Evolutionary conservation across 2,888 invertebrate species (phyloP), one percentile per base, ranked within the genome.

Genomic region (Augochlorella aurata): DNA sequence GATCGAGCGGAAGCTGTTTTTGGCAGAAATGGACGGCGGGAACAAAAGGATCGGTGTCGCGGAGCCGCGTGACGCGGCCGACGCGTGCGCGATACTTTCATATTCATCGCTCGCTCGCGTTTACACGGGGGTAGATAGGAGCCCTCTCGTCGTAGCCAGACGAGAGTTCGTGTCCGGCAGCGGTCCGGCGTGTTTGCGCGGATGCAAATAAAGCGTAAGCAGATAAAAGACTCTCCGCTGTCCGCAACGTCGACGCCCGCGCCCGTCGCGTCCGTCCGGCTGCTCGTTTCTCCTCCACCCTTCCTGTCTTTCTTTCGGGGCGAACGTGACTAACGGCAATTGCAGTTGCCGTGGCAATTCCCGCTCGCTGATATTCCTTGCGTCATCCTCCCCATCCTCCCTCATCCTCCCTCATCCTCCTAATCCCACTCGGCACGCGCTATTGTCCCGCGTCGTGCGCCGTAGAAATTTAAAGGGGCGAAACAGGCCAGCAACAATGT

Each of bases 181-280:
- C 44, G 77, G 38, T 61, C 44, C 54, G 63, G 49, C 70, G 69
- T 80, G 77, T 77, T 73, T 16, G 75, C 77, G 45, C 74, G 79
- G 74, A 84, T 82, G 74, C 74, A 85, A 85, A 85, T 85, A 84
- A 85, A 84, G 77, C 84, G 74, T 78, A 79, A 84, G 81, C 84
- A 79, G 85, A 77, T 81, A 84, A 84, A 85, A 84, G 84, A 74
- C 81, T 72, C 61, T 47, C 12, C 54, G 73, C 63, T 54, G 74
- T 70, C 68, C 75, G 63, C 70, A 29, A 18, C 73, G 50, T 29
- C 58, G 66, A 74, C 79, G 69, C 21, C 21, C 54, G 21, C 10
- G n/a, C n/a, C 9, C 50, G 52, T 0, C 10, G n/a, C 65, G 63
- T 29, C 54, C 52, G 70, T 70, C 58, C 44, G 58, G 69, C 50